Evolutionary conservation across 2,888 invertebrate genomes (phyloP).

Genomic region (Drosophila prostipennis): DNA sequence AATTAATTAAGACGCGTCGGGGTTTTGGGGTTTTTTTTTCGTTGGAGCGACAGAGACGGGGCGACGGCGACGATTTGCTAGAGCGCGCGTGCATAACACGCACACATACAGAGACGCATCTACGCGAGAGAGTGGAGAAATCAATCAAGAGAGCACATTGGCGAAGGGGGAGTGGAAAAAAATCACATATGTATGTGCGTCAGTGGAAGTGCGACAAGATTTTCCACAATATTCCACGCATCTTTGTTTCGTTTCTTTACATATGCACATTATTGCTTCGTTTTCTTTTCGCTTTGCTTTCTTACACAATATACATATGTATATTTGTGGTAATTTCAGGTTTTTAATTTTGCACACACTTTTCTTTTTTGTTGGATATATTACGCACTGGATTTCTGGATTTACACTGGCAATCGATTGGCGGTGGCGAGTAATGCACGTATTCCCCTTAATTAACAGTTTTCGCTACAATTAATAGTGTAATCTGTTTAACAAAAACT

Average conservation of each 20-base stretch:
- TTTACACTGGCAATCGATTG: conserved; percentile 67
- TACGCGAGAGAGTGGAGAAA: conserved; percentile 66
- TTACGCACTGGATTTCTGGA: conserved; percentile 41
- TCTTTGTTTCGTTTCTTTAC: conserved; percentile 43
- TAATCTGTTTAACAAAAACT: conserved; percentile 78
- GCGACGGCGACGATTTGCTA: conserved; percentile 51
- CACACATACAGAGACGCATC: conserved; percentile 49
- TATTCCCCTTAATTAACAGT: conserved; percentile 68
- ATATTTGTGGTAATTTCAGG: conserved; percentile 49
- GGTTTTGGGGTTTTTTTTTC: conserved; percentile 54
- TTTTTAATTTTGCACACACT: conserved; percentile 68
- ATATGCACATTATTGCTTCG: conserved; percentile 39
- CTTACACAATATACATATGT: conserved; percentile 66
- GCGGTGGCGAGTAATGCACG: conserved; percentile 71
- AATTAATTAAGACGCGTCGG: conserved; percentile 69
- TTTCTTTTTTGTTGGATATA: conserved; percentile 19
- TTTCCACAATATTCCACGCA: conserved; percentile 60
- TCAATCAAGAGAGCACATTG: conserved; percentile 69
- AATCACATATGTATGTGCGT: conserved; percentile 48
- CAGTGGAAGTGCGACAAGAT: conserved; percentile 55
- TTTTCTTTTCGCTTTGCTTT: conserved; percentile 52
- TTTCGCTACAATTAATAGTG: conserved; percentile 74
- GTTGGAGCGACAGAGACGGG: conserved; percentile 56
- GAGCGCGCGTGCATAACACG: conserved; percentile 75
- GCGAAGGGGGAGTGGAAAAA: conserved; percentile 57